Percentiles rank a stretch among this genome's conserved stretches.
phyloP scores from a whole-genome alignment of 2,888 invertebrate species.

The Ommatoiulus sabulosus region DNA sequence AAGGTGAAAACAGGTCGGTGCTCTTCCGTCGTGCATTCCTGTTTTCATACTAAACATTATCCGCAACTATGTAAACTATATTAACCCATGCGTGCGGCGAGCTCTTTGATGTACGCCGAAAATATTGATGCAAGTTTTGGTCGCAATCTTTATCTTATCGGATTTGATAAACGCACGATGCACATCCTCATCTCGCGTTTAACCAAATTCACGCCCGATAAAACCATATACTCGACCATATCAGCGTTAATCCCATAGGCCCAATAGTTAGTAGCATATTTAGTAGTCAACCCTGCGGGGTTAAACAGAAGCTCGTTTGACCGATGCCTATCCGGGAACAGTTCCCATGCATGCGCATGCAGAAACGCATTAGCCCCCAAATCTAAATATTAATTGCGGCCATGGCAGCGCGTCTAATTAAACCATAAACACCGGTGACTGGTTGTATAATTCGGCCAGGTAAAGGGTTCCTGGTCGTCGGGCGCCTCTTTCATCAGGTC shows the following conservation, averaged over 20 bases:
- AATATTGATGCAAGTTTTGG: slow-evolving; percentile 31
- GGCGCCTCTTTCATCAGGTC: neutral
- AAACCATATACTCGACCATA: no score
- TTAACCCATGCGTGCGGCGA: neutral
- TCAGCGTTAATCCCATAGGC: neutral
- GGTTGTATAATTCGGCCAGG: slow-evolving; percentile 20
- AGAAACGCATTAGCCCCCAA: neutral
- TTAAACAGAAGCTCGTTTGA: neutral
- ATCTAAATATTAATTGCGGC: neutral
- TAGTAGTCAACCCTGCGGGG: neutral
- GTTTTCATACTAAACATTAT: neutral
- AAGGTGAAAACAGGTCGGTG: neutral
- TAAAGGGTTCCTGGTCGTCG: neutral
- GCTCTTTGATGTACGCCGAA: neutral
- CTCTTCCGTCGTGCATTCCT: neutral
- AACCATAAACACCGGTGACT: neutral
- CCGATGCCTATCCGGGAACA: neutral
- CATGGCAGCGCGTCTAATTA: neutral
- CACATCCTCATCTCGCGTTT: neutral
- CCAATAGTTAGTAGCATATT: neutral
- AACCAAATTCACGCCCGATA: no score
- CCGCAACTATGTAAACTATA: slow-evolving; percentile 13
- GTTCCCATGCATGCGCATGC: neutral
- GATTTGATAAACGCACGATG: neutral
- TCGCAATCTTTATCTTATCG: neutral